Percentiles rank a stretch among this genome's conserved stretches.
These are phyloP conservation scores for Pissodes strobi DNA, from an alignment of 1,140 invertebrate species.

Conservation along the genomic window DNA sequence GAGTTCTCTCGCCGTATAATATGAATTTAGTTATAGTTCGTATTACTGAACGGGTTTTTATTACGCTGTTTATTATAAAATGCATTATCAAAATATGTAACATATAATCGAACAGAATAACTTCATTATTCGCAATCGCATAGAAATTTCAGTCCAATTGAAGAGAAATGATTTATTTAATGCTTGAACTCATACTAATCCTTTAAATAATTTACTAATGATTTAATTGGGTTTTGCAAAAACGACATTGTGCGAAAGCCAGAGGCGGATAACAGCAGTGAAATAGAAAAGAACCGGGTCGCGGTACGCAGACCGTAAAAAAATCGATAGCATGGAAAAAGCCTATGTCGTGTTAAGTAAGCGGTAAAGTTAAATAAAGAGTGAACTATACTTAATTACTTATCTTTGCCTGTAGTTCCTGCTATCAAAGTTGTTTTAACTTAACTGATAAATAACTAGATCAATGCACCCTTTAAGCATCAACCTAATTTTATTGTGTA, in stretches of 20 bases:
- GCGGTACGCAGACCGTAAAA: constrained; percentile 14
- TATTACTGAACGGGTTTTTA: too few species aligned
- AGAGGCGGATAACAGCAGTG: constrained; percentile 14
- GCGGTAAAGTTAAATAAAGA: not conserved
- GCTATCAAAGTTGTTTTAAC: too few species aligned
- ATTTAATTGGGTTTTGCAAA: constrained; percentile 20
- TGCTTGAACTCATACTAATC: constrained; percentile 6
- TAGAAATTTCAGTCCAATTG: not conserved
- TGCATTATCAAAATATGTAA: too few species aligned
- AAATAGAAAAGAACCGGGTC: constrained; percentile 23
- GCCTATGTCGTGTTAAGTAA: constrained; percentile 5
- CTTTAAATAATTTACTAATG: constrained; percentile 19
- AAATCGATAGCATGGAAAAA: constrained; percentile 1
- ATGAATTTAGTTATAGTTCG: too few species aligned
- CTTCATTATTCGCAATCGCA: not conserved
- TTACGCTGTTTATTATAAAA: too few species aligned
- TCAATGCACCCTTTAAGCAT: too few species aligned
- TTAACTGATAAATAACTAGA: too few species aligned
- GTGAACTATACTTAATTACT: too few species aligned
- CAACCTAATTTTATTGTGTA: too few species aligned
- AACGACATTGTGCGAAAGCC: constrained; percentile 22
- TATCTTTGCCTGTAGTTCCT: too few species aligned
- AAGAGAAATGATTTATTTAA: constrained; percentile 7
- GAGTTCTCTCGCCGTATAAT: too few species aligned
- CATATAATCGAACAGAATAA: not conserved